phyloP scores from a whole-genome alignment of 2,797 vertebrate genomes.

The Coranthus polyacanthus region DNA sequence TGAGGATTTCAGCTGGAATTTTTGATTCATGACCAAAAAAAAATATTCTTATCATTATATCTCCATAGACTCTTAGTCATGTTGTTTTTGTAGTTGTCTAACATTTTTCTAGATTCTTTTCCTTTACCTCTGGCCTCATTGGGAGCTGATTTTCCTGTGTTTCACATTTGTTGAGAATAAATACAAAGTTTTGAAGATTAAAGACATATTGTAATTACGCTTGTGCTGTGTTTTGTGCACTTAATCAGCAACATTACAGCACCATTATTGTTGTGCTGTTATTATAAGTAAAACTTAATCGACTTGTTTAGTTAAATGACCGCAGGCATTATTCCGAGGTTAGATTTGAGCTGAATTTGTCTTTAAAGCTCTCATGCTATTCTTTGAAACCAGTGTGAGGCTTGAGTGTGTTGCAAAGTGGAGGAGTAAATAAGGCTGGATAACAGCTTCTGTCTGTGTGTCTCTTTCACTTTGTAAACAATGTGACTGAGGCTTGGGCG shows the following conservation, averaged over 20 bases:
- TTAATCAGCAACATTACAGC: background rate
- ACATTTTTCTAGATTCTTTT: background rate
- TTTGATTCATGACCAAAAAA: no score
- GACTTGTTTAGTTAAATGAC: conserved; percentile 6
- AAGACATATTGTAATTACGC: background rate
- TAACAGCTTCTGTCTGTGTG: conserved; percentile 82
- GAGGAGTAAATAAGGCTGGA: conserved; percentile 80
- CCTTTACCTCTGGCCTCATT: background rate
- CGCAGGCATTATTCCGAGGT: conserved; percentile 3
- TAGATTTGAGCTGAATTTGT: conserved; percentile 18
- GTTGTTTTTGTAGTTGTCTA: no score
- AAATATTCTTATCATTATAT: no score
- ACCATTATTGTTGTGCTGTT: background rate
- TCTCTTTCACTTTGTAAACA: conserved; percentile 78
- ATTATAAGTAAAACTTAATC: conserved; percentile 17
- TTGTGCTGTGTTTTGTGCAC: conserved; percentile 2
- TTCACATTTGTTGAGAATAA: background rate
- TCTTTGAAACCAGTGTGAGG: conserved; percentile 23
- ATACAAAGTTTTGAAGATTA: background rate
- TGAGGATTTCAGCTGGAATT: no score
- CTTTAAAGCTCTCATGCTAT: conserved; percentile 22
- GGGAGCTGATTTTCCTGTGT: background rate
- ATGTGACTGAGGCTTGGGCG: conserved; percentile 73
- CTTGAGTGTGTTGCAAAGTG: conserved; percentile 54
- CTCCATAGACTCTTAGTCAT: no score